Percentiles rank a stretch among this genome's conserved stretches.
Conservation (phyloP, 1,140 invertebrate species). For the Lordiphosa clarofinis region DNA sequence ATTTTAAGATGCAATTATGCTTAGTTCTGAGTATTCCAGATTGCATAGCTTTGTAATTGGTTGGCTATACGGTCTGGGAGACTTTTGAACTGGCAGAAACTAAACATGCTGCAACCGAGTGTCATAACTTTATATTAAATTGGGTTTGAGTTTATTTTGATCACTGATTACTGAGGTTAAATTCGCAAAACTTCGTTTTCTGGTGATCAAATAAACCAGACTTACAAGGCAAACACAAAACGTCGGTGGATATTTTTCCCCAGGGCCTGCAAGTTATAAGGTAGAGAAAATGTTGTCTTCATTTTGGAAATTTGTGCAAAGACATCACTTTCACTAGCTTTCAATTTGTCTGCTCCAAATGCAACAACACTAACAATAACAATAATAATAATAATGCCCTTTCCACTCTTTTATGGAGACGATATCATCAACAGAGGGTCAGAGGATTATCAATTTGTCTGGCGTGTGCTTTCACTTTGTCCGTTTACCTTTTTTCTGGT, state of each 20-base stretch:
- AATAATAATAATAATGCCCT: slow-evolving; percentile 25
- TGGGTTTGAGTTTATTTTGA: slow-evolving; percentile 29
- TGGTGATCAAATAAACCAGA: slow-evolving; percentile 36
- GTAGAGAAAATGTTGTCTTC: slow-evolving; percentile 61
- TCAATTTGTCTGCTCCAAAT: slow-evolving; percentile 57
- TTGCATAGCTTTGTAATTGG: slow-evolving; percentile 36
- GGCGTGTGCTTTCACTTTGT: slow-evolving; percentile 16
- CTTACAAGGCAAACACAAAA: slow-evolving; percentile 3
- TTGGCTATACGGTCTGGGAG: slow-evolving; percentile 52
- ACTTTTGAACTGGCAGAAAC: slow-evolving; percentile 28
- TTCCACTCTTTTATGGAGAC: slow-evolving; percentile 3
- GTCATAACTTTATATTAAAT: not conserved
- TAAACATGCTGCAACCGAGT: not conserved
- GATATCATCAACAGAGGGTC: slow-evolving; percentile 29
- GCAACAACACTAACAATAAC: slow-evolving; percentile 31
- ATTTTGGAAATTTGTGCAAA: slow-evolving; percentile 1
- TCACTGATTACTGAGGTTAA: slow-evolving; percentile 43
- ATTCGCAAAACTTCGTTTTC: slow-evolving; percentile 30
- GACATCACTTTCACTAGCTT: slow-evolving; percentile 65
- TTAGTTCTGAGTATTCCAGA: slow-evolving; percentile 61
- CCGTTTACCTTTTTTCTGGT: slow-evolving; percentile 22
- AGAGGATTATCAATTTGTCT: slow-evolving; percentile 41
- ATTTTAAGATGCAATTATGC: slow-evolving; percentile 13
- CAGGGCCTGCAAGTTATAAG: slow-evolving; percentile 53
- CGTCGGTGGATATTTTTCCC: not conserved